Conservation (phyloP, 2,113 vertebrate species). For the Spilogale gracilis region DNA sequence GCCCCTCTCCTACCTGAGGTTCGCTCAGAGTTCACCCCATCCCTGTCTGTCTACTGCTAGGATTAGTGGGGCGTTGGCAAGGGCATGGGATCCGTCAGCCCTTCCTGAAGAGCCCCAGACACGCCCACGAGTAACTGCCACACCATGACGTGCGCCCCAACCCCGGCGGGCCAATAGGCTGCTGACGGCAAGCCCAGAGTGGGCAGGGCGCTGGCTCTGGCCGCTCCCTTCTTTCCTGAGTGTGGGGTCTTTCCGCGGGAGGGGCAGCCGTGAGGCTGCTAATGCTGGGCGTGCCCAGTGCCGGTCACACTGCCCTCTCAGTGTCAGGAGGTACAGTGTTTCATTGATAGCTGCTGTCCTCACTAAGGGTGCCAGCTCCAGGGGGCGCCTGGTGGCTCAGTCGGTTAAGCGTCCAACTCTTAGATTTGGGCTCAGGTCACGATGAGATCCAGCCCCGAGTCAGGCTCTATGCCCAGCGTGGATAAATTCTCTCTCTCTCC, state of each 20-base stretch:
- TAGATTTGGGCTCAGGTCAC: neutral
- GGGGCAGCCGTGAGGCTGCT: neutral
- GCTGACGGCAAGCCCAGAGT: neutral
- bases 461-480: too few species aligned
- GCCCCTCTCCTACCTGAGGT: neutral
- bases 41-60: neutral
- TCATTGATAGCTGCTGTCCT: constrained; percentile 18
- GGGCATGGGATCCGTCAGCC: neutral
- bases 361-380: neutral
- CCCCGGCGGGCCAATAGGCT: neutral
- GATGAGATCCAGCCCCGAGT: neutral
- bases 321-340: neutral
- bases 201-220: neutral
- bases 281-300: neutral
- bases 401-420: neutral
- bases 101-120: constrained; percentile 22
- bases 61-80: neutral
- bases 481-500: neutral
- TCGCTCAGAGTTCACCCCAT: neutral
- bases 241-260: neutral
- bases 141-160: neutral
- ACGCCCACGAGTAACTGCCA: neutral
- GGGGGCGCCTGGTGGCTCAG: neutral
- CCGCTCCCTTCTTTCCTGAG: neutral
- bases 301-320: neutral